These are phyloP conservation scores for Imbricaverruca yamaguchii DNA, from an alignment of 2,888 invertebrate species.

Conservation along the genomic window DNA sequence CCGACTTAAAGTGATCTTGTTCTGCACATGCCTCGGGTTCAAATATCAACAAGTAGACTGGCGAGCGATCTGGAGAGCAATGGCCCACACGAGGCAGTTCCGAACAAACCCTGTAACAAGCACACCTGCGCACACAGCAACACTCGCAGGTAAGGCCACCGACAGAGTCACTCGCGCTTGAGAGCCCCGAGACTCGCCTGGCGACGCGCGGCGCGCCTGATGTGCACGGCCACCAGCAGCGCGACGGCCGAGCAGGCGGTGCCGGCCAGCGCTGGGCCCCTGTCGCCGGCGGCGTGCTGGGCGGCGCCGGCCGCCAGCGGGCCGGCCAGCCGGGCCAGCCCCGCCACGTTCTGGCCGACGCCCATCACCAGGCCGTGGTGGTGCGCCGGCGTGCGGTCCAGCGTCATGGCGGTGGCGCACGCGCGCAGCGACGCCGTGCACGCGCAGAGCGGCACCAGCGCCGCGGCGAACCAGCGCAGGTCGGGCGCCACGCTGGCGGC, in stretches of 20 bases:
- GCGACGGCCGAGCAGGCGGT: conserved; percentile 86
- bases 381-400: conserved; percentile 33
- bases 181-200: too few species aligned
- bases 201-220: background rate
- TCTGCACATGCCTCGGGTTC: too few species aligned
- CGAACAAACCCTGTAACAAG: too few species aligned
- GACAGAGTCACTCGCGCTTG: too few species aligned
- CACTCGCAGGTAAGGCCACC: too few species aligned
- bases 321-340: conserved; percentile 40
- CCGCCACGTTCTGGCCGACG: conserved; percentile 40
- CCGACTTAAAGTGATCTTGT: too few species aligned
- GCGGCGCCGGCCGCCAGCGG: conserved; percentile 40
- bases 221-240: conserved; percentile 65
- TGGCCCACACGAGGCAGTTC: too few species aligned
- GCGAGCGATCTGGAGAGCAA: too few species aligned
- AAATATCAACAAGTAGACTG: too few species aligned
- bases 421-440: conserved; percentile 39
- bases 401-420: conserved; percentile 37
- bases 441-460: conserved; percentile 38
- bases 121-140: too few species aligned
- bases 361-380: conserved; percentile 40
- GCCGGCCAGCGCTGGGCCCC: conserved; percentile 74
- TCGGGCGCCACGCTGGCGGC: conserved; percentile 35
- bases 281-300: conserved; percentile 64
- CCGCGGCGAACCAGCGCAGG: conserved; percentile 35